These are phyloP conservation scores for human DNA, from an alignment of 2,113 vertebrate species.

Conservation along the genomic window GRCh38 chrX:129426001-129426500, in stretches of 20 bases:
- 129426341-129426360: not conserved
- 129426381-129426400: not conserved
- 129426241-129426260: not conserved
- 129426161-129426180: not conserved
- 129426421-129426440: not conserved
- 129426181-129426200: not conserved
- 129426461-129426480: not conserved
- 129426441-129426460: not conserved
- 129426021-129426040: not conserved
- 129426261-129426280: not conserved
- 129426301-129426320: not conserved
- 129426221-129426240: not conserved
- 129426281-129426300: not conserved
- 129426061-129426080: not conserved
- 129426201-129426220: not conserved
- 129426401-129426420: not conserved
- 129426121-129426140: not conserved
- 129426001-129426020: not conserved
- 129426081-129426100: not conserved
- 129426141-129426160: not conserved
- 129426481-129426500: not conserved
- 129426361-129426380: not conserved
- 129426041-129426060: not conserved
- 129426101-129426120: not conserved
- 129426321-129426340: not conserved